phyloP scores from a whole-genome alignment of 37 sponge, comb jelly and placozoan genomes.

The Aphrocallistes beatrix region DNA sequence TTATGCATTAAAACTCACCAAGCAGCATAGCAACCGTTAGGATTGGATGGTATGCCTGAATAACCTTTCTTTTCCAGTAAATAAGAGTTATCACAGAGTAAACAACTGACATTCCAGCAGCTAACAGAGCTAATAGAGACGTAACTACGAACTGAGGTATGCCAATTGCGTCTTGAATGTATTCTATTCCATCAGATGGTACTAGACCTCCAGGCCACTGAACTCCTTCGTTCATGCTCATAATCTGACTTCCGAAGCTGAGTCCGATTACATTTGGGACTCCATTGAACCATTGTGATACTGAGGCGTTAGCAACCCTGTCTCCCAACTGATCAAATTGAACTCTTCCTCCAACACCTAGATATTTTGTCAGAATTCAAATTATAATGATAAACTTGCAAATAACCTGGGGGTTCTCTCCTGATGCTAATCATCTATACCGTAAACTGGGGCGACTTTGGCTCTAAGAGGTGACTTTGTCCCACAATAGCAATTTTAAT shows the following conservation, averaged over 20 bases:
- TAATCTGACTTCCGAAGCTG: neutral
- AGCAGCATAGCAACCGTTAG: neutral
- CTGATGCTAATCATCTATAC: too few species aligned
- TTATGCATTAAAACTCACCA: too few species aligned
- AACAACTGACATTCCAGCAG: neutral
- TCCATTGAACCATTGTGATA: slow-evolving; percentile 14
- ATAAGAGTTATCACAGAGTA: neutral
- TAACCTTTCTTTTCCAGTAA: neutral
- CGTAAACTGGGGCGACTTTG: too few species aligned
- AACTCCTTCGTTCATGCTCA: neutral
- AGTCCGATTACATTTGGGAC: neutral
- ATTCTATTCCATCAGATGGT: neutral
- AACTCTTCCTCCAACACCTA: neutral
- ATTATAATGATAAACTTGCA: too few species aligned
- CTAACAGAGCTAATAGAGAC: neutral
- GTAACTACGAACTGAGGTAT: neutral
- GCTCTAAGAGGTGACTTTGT: too few species aligned
- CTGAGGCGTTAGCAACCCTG: neutral
- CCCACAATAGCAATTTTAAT: too few species aligned
- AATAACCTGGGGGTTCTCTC: too few species aligned
- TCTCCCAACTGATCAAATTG: neutral
- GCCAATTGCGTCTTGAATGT: neutral
- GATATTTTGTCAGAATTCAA: too few species aligned
- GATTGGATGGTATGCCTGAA: neutral
- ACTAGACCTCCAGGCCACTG: neutral